Percentiles rank a stretch among this genome's conserved stretches.
phyloP scores from a whole-genome alignment of 2,797 vertebrate genomes.

The Sebastes paucispinis region DNA sequence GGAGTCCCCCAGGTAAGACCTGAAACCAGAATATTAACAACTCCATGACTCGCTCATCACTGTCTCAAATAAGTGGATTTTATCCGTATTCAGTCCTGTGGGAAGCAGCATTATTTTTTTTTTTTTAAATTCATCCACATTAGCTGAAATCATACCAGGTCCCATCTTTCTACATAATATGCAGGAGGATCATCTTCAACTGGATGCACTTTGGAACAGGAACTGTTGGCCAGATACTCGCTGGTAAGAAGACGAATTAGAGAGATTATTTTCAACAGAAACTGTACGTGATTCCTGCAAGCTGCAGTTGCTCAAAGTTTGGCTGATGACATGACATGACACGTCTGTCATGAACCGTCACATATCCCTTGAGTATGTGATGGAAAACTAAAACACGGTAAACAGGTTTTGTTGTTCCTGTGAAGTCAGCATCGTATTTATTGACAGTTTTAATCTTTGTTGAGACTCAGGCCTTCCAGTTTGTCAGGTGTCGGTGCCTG shows the following conservation, averaged over 20 bases:
- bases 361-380: too few species aligned
- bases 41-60: neutral
- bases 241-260: slow-evolving; percentile 78
- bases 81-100: neutral
- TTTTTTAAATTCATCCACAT: neutral
- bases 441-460: too few species aligned
- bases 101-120: neutral
- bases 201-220: slow-evolving; percentile 87
- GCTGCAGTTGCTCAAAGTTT: neutral
- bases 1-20: slow-evolving; percentile 82
- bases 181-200: slow-evolving; percentile 87
- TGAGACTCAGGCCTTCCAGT: too few species aligned
- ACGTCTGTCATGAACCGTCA: neutral
- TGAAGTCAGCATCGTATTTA: too few species aligned
- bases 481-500: too few species aligned
- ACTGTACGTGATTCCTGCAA: neutral
- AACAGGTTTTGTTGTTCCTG: too few species aligned
- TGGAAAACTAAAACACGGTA: too few species aligned
- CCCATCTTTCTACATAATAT: neutral
- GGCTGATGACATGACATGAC: neutral
- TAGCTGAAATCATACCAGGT: neutral
- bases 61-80: neutral
- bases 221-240: slow-evolving; percentile 83
- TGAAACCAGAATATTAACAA: slow-evolving; percentile 4
- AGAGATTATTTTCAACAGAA: neutral